Evolutionary conservation across 2,113 vertebrate genomes (phyloP), one percentile per base, ranked within the genome.

Genomic region (Myotis davidii): DNA sequence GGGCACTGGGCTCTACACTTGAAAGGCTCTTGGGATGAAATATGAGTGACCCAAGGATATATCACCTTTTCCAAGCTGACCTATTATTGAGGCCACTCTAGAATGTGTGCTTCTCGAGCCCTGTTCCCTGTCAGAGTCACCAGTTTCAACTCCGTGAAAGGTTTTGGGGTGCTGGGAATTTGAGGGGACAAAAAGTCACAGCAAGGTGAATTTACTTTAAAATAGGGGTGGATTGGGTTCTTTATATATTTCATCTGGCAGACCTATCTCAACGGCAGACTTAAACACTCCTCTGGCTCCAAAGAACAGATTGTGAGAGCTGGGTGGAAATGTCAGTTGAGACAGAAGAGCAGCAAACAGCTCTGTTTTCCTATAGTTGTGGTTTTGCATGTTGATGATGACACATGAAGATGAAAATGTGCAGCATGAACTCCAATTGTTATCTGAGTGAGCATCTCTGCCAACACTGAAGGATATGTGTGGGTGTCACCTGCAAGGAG

Each of bases 281-380:
- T 98, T 93, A 98, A 96, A 97, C 83, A 85, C 84, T 95, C 84
- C 95, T 91, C 90, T 97, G 94, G 91, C 91, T 92, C 97, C 94
- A 97, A 90, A 98, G 97, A 89, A 95, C 54, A 93, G 95, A 85
- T 89, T 94, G 82, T 96, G 91, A 95, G 79, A 81, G 70, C 88
- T 94, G 59, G 95, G 95, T 97, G 98, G 96, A 98, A 98, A 98
- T 96, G 98, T 98, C 98, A 98, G 98, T 98, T 98, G 97, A 97
- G 97, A 98, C 96, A 0, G 4, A 98, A 96, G 96, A 97, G 96
- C 96, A 98, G 97, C 83, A 98, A 98, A 96, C 97, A 98, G 88
- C 94, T 96, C 97, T 98, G 97, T 98, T 98, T 98, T 98, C 98
- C 98, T 98, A 98, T 61, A 97, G 97, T 96, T 98, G 98, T 98